Conservation (phyloP, 2,888 invertebrate species). For the Craniophora ligustri region DNA sequence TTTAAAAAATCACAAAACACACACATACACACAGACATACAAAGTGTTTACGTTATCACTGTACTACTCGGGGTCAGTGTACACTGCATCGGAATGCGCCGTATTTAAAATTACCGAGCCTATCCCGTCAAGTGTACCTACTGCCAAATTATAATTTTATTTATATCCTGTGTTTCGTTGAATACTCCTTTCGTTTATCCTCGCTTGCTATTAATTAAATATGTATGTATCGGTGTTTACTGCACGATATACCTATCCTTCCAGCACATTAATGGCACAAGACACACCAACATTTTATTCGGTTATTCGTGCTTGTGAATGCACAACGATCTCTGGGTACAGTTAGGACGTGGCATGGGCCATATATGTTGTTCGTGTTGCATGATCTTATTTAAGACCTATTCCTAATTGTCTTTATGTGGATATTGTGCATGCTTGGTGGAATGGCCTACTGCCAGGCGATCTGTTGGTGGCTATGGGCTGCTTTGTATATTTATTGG, state of each 20-base stretch:
- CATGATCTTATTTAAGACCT: constrained; percentile 83
- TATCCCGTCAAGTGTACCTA: constrained; percentile 78
- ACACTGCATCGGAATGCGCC: constrained; percentile 83
- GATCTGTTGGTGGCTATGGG: constrained; percentile 78
- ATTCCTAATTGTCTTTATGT: constrained; percentile 78
- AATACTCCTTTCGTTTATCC: constrained; percentile 78
- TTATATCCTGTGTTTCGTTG: constrained; percentile 73
- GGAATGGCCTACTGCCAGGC: constrained; percentile 85
- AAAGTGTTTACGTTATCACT: constrained; percentile 62
- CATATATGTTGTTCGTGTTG: constrained; percentile 87
- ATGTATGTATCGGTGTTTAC: constrained; percentile 79
- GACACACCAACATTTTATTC: constrained; percentile 78
- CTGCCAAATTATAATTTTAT: constrained; percentile 70
- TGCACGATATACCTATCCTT: constrained; percentile 86
- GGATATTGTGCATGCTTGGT: constrained; percentile 85
- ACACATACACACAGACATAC: constrained; percentile 64
- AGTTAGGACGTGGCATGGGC: constrained; percentile 83
- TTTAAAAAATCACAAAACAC: constrained; percentile 61
- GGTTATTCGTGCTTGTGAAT: constrained; percentile 84
- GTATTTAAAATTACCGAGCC: constrained; percentile 75
- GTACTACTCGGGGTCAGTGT: constrained; percentile 70
- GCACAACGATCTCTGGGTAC: constrained; percentile 80
- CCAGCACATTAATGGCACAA: constrained; percentile 84
- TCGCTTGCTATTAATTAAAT: constrained; percentile 83
- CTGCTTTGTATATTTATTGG: constrained; percentile 79